Conservation (phyloP, 92 coral and sea anemone species). For the Palythoa heliodiscus region DNA sequence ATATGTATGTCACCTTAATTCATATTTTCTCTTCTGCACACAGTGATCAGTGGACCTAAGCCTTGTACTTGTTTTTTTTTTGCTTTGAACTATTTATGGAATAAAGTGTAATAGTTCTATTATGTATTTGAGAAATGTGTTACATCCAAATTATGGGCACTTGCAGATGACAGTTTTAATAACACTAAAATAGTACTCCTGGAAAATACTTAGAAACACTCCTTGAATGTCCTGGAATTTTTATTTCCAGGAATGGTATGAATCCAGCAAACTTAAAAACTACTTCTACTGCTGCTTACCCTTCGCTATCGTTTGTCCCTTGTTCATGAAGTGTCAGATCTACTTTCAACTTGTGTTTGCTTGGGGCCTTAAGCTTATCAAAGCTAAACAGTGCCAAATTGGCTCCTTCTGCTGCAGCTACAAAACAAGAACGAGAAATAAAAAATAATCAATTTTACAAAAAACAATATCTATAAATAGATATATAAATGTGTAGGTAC, state of each 20-base stretch:
- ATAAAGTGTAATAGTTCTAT: not conserved
- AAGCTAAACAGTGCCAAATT: conserved; percentile 75
- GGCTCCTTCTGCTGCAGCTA: conserved; percentile 95
- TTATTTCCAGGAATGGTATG: not conserved
- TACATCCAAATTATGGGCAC: too few relatives aligned
- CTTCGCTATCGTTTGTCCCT: conserved; percentile 9
- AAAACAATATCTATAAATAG: too few relatives aligned
- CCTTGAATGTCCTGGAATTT: not conserved
- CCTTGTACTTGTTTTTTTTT: too few relatives aligned
- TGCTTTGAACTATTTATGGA: too few relatives aligned
- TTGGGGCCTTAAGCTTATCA: conserved; percentile 78
- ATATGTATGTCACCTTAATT: too few relatives aligned
- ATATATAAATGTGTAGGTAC: too few relatives aligned
- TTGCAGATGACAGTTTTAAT: too few relatives aligned
- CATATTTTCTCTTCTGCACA: too few relatives aligned
- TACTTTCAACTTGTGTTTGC: conserved; percentile 65
- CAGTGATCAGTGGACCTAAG: too few relatives aligned
- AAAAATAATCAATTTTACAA: too few relatives aligned
- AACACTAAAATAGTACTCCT: too few relatives aligned
- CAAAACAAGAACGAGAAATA: not conserved
- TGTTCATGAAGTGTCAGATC: conserved; percentile 67
- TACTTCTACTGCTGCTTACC: not conserved
- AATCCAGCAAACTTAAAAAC: not conserved
- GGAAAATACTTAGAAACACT: not conserved
- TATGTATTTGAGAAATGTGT: too few relatives aligned